Percentiles rank a stretch among this genome's conserved stretches.
Evolutionary conservation across 1,140 invertebrate species (phyloP).

Genomic region (Caenorhabditis inopinata): DNA sequence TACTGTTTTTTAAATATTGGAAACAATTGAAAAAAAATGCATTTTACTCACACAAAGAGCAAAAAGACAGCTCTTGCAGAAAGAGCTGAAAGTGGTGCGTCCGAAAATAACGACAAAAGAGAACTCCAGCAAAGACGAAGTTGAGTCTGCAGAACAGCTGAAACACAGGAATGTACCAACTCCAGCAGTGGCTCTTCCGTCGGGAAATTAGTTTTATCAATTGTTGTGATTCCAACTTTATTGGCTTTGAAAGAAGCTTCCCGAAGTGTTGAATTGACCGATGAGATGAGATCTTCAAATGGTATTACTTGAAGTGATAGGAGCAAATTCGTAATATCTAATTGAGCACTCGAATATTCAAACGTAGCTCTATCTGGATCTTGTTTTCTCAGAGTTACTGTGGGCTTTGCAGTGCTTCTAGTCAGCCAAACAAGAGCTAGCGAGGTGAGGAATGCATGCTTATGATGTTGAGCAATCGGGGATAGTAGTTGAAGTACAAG

Average conservation of each 20-base stretch:
- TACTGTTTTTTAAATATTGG: too few relatives aligned
- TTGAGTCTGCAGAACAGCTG: constrained; percentile 72
- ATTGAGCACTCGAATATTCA: constrained; percentile 54
- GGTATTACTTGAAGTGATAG: constrained; percentile 76
- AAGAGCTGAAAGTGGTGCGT: constrained; percentile 72
- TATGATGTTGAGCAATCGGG: constrained; percentile 83
- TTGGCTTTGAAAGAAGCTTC: constrained; percentile 12
- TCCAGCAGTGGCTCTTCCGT: constrained; percentile 73
- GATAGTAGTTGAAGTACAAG: constrained; percentile 82
- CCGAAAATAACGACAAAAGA: constrained; percentile 77
- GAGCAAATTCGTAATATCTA: constrained; percentile 57
- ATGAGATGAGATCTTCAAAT: constrained; percentile 70
- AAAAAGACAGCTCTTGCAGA: constrained; percentile 80
- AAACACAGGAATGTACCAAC: constrained; percentile 76
- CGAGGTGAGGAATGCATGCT: constrained; percentile 79
- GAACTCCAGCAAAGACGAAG: constrained; percentile 80
- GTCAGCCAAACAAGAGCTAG: constrained; percentile 83
- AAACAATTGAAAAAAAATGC: too few relatives aligned
- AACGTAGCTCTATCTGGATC: constrained; percentile 56
- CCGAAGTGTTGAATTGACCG: constrained; percentile 61
- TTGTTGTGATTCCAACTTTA: background rate
- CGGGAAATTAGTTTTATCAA: constrained; percentile 56
- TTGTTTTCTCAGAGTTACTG: constrained; percentile 12
- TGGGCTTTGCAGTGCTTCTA: constrained; percentile 68
- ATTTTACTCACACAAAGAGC: constrained; percentile 74